A percentile compares a stretch with the other conserved stretches of the same genome.
phyloP scores from a whole-genome alignment of 2,888 invertebrate genomes.

The Punctoribates punctum region DNA sequence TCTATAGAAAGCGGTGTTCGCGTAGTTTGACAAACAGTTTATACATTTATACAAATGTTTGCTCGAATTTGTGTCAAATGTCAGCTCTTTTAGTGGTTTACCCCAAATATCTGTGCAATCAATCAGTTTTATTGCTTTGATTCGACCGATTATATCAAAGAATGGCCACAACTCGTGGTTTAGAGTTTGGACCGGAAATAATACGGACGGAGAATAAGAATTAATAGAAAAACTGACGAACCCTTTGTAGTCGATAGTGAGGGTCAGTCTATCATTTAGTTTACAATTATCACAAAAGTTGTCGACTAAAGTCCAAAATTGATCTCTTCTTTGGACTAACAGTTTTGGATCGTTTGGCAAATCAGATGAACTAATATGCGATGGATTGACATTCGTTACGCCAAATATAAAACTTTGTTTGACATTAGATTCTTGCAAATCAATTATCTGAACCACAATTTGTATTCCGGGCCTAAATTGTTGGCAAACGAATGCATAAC shows the following conservation, averaged over 20 bases:
- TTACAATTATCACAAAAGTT: slow-evolving; percentile 17
- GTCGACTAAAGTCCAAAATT: slow-evolving; percentile 17
- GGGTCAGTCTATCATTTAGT: not conserved
- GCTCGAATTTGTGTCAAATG: not conserved
- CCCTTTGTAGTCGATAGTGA: not conserved
- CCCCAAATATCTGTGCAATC: too few species aligned
- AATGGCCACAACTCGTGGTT: slow-evolving; percentile 11
- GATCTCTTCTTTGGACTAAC: not conserved
- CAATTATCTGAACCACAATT: not conserved
- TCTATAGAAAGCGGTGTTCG: slow-evolving; percentile 22
- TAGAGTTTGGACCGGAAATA: not conserved
- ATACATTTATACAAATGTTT: slow-evolving; percentile 17
- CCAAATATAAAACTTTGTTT: slow-evolving; percentile 19
- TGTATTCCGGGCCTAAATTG: not conserved
- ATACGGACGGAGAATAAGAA: not conserved
- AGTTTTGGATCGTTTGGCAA: slow-evolving; percentile 6
- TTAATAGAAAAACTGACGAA: slow-evolving; percentile 3
- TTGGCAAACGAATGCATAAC: slow-evolving; percentile 13
- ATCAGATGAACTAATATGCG: not conserved
- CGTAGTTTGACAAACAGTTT: not conserved
- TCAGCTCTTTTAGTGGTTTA: too few species aligned
- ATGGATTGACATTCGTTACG: not conserved
- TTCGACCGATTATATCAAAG: slow-evolving; percentile 19
- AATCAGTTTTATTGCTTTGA: slow-evolving; percentile 15
- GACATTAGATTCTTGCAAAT: not conserved